Base-by-base conservation (phyloP, 2,113 vertebrate genomes). In the Chloropsis hardwickii region DNA sequence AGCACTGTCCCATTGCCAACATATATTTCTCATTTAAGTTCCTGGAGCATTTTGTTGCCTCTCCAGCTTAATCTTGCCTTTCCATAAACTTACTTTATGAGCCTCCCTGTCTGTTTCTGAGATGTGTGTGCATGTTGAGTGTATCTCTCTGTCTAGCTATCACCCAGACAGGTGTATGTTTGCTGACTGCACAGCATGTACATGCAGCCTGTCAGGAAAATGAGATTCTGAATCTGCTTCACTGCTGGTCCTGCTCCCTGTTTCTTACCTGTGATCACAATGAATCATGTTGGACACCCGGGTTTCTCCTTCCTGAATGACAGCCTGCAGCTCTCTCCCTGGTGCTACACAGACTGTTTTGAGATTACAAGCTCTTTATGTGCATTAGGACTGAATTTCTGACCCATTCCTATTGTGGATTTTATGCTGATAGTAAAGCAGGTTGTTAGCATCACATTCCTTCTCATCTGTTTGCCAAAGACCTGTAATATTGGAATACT, bases 1-100 rank as follows among this genome's bases (percentile, higher is more conserved):
- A 95, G 88, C 83, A 89, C 70, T 91, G 94, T 86, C 95, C 94
- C 62, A 33, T 79, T 91, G 96, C 96, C 96, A 96, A 85, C 86
- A 56, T 42, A 71, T 67, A 95, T 94, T 96, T 96, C 91, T 91
- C 92, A 85, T 85, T 94, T 91, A 92, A 94, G 86, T 66, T 96
- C 61, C 67, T 74, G 56, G 47, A 94, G 94, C 86, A 89, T 92
- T 96, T 95, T 94, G 91, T 84, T 91, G 81, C 88, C 66, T 95
- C 92, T 94, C 92, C 78, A 94, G 90, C 78, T 94, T 90, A 92
- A 94, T 94, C 88, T 85, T 15, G 22, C 57, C 92, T 92, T 91
- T 91, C 86, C 81, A 95, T 96, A 96, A 96, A 92, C 44, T 73
- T 82, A 33, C 35, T 95, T 96, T 92, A 92, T 28, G 72, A 92